Base-by-base conservation (phyloP, 1,140 invertebrate genomes). In the Pogonus chalceus region DNA sequence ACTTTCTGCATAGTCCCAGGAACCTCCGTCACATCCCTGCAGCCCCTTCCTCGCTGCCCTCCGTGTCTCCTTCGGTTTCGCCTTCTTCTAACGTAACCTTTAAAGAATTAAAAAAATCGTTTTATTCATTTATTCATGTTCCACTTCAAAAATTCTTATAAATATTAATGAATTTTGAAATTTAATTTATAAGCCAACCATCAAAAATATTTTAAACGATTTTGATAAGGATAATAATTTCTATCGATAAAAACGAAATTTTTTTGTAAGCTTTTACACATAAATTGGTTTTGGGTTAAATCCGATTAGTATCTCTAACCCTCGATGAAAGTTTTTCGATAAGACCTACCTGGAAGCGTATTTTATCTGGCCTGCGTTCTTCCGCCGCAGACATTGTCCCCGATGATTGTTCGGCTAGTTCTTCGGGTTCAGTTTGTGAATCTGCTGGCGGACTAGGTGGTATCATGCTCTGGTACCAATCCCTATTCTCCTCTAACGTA, bases 401-500 rank as follows among this genome's bases (percentile, higher is more conserved):
- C 50, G 57, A 12, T 63, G 56, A 49, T 63, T 65, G 23, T 58
- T 57, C 18, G 60, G 59, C 35, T 55, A 56, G 69, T 62, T 73
- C 64, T 53, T 70, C 69, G 56, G 46, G 65, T 65, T 46, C 66
- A 61, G 62, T 71, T 62, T 56, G 66, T 61, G 61, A 73, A 60
- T 75, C 68, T 12, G 76, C 74, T 23, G 85, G 84, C 52, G 85
- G 85, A 59, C 85, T 87, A 7, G 85, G 84, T 14, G 85, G 85
- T 64, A 87, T 87, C 80, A 85, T 86, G 56, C 86, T 88, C 69
- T 92, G 88, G 71, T 97, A 98, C 86, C 93, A 99, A 72, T 98
- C 93, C 49, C 96, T 81, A 72, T 99, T 99, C 71, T 98, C 92
- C 75, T 99, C 96, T 53, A 99, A 76, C 2, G 90, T 96, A 71